These are phyloP conservation scores for Pangasianodon hypophthalmus DNA, from an alignment of 2,113 vertebrate genomes.

Conservation along the genomic window DNA sequence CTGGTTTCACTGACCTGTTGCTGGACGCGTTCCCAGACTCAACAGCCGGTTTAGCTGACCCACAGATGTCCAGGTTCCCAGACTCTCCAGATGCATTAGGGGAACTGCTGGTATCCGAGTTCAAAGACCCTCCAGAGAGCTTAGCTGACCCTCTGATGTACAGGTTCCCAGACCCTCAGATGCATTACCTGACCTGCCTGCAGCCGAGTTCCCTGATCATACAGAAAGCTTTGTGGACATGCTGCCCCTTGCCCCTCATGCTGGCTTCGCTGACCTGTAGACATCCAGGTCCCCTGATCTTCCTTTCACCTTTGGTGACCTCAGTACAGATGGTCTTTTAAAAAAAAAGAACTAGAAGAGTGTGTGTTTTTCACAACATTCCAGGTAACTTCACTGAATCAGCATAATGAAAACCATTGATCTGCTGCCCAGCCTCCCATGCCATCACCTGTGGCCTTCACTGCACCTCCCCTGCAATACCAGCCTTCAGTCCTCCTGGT, in stretches of 20 bases:
- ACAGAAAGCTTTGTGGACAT: background rate
- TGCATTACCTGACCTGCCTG: background rate
- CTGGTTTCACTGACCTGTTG: background rate
- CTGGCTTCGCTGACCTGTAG: background rate
- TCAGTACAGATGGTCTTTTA: background rate
- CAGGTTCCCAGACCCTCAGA: background rate
- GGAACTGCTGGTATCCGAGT: background rate
- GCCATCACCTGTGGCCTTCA: background rate
- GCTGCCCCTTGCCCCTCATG: background rate
- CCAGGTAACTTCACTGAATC: background rate
- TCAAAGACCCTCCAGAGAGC: background rate
- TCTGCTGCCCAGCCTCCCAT: background rate
- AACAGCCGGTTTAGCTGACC: background rate
- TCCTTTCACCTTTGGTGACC: background rate
- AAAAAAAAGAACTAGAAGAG: background rate
- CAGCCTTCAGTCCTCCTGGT: background rate
- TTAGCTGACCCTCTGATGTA: background rate
- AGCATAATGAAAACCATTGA: background rate
- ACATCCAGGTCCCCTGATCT: background rate
- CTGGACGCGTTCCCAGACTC: background rate
- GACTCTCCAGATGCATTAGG: background rate
- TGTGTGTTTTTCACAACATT: background rate
- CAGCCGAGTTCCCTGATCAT: background rate
- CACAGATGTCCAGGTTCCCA: background rate
- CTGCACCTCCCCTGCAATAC: background rate